Conservation (phyloP, 2,888 invertebrate genomes). For the Diarsia mendica region DNA sequence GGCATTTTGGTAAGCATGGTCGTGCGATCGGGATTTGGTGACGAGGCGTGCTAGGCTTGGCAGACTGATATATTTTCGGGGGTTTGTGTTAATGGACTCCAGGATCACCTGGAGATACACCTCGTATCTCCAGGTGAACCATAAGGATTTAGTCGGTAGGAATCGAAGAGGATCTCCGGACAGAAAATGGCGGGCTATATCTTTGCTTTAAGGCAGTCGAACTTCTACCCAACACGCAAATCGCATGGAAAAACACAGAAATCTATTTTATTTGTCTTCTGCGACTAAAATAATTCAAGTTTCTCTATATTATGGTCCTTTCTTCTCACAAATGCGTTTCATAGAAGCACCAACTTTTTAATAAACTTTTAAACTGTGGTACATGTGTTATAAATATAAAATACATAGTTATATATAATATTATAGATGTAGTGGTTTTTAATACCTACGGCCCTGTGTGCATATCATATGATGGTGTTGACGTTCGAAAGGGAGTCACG, state of each 20-base stretch:
- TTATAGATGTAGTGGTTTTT: not conserved
- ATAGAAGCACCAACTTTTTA: too few relatives aligned
- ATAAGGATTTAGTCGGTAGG: not conserved
- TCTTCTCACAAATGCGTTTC: too few relatives aligned
- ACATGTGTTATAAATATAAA: slow-evolving; percentile 1
- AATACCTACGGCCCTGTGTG: not conserved
- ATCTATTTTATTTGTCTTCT: not conserved
- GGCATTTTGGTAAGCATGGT: too few relatives aligned
- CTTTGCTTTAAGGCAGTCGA: not conserved
- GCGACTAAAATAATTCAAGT: not conserved
- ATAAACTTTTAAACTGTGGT: not conserved
- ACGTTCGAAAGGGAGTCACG: slow-evolving; percentile 72
- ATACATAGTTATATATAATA: too few relatives aligned
- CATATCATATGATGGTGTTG: slow-evolving; percentile 65
- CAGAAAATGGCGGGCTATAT: not conserved
- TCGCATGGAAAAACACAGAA: not conserved
- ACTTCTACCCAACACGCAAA: not conserved
- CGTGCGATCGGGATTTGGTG: not conserved
- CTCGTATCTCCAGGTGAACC: not conserved
- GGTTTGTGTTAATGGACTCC: not conserved
- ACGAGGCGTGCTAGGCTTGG: not conserved
- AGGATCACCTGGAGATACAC: too few relatives aligned
- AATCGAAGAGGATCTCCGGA: not conserved
- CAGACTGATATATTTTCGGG: not conserved
- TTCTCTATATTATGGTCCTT: too few relatives aligned